Evolutionary conservation across 2,888 invertebrate species (phyloP).

Genomic region (Drosophila barbarae): DNA sequence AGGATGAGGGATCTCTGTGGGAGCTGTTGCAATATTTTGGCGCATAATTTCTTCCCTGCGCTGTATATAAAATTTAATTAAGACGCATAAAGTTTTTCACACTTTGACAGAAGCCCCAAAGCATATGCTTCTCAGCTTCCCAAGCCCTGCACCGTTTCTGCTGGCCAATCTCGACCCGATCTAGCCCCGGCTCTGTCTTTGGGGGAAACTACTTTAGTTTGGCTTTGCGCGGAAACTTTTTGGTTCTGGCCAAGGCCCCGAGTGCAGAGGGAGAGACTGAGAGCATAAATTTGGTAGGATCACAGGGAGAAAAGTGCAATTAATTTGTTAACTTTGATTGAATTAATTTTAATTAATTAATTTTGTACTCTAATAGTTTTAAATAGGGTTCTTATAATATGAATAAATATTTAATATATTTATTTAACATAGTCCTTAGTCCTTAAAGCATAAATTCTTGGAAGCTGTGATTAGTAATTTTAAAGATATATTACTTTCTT

Average conservation of each 20-base stretch:
- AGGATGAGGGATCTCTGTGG: constrained; percentile 30
- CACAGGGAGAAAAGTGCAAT: not conserved
- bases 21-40: constrained; percentile 48
- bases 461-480: not conserved
- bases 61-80: constrained; percentile 69
- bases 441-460: too few species aligned
- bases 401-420: not conserved
- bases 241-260: constrained; percentile 31
- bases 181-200: constrained; percentile 54
- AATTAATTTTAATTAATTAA: not conserved
- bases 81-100: constrained; percentile 70
- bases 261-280: not conserved
- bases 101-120: constrained; percentile 67
- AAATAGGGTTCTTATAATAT: not conserved
- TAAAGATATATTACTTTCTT: not conserved
- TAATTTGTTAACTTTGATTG: not conserved
- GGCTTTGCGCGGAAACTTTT: constrained; percentile 61
- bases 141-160: constrained; percentile 1
- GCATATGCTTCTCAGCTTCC: constrained; percentile 47
- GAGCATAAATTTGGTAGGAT: constrained; percentile 45
- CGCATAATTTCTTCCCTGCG: constrained; percentile 40
- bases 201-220: constrained; percentile 64
- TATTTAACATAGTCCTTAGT: not conserved
- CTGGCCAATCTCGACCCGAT: constrained; percentile 34
- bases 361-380: not conserved